A percentile compares a stretch with the other conserved stretches of the same genome.
These are phyloP conservation scores for Ochropleura leucogaster DNA, from an alignment of 2,888 invertebrate species.

Conservation along the genomic window DNA sequence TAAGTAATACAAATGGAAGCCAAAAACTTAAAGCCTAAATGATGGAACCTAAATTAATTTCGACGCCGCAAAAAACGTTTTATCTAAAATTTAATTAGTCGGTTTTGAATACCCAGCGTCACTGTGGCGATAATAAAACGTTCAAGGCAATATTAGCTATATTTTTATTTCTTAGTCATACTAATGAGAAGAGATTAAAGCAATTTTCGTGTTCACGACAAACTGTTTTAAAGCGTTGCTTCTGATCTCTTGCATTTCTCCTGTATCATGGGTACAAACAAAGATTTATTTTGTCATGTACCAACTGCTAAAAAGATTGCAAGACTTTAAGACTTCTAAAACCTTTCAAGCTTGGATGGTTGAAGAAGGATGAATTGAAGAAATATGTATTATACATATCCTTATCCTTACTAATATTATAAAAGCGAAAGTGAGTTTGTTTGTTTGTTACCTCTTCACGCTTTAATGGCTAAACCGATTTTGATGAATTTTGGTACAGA, in stretches of 20 bases:
- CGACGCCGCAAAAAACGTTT: constrained; percentile 40
- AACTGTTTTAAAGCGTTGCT: neutral
- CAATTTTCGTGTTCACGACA: neutral
- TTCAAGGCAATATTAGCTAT: constrained; percentile 13
- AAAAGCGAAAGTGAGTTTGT: no score
- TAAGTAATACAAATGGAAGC: constrained; percentile 28
- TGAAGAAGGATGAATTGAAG: no score
- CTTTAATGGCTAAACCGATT: no score
- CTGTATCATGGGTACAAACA: no score
- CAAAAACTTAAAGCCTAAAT: constrained; percentile 28
- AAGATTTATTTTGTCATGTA: no score
- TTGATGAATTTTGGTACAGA: no score
- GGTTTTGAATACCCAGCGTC: constrained; percentile 9
- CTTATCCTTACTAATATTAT: no score
- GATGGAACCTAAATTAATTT: constrained; percentile 44
- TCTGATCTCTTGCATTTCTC: no score
- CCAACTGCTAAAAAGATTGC: neutral
- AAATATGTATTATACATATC: neutral
- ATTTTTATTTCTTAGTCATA: constrained; percentile 8
- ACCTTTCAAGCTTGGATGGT: neutral
- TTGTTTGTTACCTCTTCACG: no score
- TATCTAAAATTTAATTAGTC: constrained; percentile 53
- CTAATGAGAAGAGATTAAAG: neutral
- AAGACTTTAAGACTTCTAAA: neutral
- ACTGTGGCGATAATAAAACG: constrained; percentile 43